Evolutionary conservation across 1,140 invertebrate species (phyloP), one percentile per base, ranked within the genome.

Genomic region (Camponotus floridanus): DNA sequence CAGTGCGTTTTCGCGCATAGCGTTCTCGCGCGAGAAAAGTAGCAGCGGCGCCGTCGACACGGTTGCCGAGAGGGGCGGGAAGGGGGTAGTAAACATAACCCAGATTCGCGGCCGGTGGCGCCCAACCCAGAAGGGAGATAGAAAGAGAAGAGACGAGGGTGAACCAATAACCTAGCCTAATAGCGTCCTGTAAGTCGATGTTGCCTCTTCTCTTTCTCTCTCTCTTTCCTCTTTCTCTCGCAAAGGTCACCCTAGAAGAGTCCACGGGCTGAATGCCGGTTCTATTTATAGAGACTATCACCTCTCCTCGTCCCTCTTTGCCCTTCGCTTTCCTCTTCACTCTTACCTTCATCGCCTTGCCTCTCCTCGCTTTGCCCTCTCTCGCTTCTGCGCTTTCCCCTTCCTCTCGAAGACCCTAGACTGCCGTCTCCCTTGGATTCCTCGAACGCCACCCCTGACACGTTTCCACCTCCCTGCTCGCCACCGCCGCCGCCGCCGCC

Each of bases 111-210:
- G 61, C 68, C 78, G 79, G 74, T 78, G 86, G 76, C 76, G 79
- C 70, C 86, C 48, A 65, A 74, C 67, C 76, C 68, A 83, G 67
- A 33, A 88, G 73, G 7, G n/a, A 74, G 74, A 42, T 61, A 51
- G 73, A 36, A 57, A 85, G 67, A 78, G 57, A 84, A 78, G 61
- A 48, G 61, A 86, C 87, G 73, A 76, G 87, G 71, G 59, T 59
- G 86, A 89, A 92, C 91, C 88, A 85, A 92, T 92, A 92, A 93
- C 91, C 91, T 92, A 92, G 90, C 90, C 90, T 93, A 92, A 93
- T 92, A 90, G 88, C 83, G 65, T 64, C 55, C 67, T 83, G 87
- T 71, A 89, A 89, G 65, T 64, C 80, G 76, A 88, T 73, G 71
- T 70, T 74, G 85, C 79, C 76, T 88, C 86, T 61, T 33, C 21